These are phyloP conservation scores for Mormyrus iriodes DNA, from an alignment of 2,113 vertebrate genomes.

Conservation along the genomic window DNA sequence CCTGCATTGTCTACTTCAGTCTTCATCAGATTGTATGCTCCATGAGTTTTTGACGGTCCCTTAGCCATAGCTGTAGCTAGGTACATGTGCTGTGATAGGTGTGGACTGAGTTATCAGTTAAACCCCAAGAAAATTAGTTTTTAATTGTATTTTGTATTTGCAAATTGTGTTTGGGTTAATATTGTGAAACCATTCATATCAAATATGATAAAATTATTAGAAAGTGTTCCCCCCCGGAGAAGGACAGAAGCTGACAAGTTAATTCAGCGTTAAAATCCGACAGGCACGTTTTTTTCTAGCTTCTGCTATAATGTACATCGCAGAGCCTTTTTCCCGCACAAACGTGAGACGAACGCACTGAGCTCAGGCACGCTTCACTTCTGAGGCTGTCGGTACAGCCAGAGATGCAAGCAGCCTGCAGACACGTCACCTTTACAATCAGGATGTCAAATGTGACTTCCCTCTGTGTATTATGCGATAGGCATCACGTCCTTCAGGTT, in stretches of 20 bases:
- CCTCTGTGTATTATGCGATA: not conserved
- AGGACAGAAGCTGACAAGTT: not conserved
- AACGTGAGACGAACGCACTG: not conserved
- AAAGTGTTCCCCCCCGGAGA: not conserved
- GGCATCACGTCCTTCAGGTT: not conserved
- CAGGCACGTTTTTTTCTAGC: not conserved
- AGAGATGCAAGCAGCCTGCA: not conserved
- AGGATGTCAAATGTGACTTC: not conserved
- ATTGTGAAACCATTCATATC: not conserved
- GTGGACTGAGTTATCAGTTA: not conserved
- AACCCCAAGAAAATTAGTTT: not conserved
- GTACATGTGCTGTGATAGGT: not conserved
- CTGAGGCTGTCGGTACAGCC: not conserved
- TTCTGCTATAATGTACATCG: not conserved
- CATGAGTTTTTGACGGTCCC: not conserved
- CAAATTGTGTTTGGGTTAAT: not conserved
- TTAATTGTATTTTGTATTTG: not conserved
- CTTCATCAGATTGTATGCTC: not conserved
- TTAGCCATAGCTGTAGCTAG: not conserved
- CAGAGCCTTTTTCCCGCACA: not conserved
- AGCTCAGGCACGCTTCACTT: not conserved
- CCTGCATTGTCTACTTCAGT: not conserved
- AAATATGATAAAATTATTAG: conserved; percentile 5
- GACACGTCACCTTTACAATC: not conserved
- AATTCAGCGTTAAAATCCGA: not conserved